Base-by-base conservation (phyloP, 2,888 invertebrate species). In the Xiphydria camelus region DNA sequence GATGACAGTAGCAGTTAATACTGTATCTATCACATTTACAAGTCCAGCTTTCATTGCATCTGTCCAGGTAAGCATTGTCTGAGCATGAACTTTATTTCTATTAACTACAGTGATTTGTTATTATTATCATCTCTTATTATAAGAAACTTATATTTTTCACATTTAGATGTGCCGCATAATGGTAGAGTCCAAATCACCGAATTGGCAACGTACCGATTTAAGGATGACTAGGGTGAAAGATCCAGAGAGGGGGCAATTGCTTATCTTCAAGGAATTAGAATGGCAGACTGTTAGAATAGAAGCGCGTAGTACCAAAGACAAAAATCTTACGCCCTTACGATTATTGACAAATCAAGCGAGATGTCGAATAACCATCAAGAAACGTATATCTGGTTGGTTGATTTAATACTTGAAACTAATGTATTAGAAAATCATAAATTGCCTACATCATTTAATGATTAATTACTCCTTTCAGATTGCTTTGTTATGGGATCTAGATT, bases 281-380 rank as follows among this genome's bases (percentile, higher is more conserved):
- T 99, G 99, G 98, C 96, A 98, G 77, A 93, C 94, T 38, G 87
- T 98, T 14, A 83, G 96, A 52, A 91, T 98, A 67, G 97, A 98
- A 77, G 97, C 97, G 7, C 89, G 87, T 66, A 91, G 93, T 46
- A 87, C 87, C 36, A 82, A 83, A 68, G 87, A 88, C 70, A 81
- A 81, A 61, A 83, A 84, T 50, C 77, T 94, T 41, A 94, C 95
- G 1, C 98, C 99, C 0, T 79, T 99, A 33, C 81, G 97, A 51
- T 80, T 99, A 51, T 82, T 99, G 18, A 91, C 97, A 14, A 96
- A 96, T 77, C 93, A 92, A 74, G 94, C 96, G 25, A 87, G 89
- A 72, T 94, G 97, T 75, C 83, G 96, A 45, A 94, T 99, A 48
- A 93, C 93, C 17, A 91, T 99, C 65, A 96, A 98, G 76, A 99